Percentiles rank a stretch among this genome's conserved stretches.
Conservation (phyloP, 2,113 vertebrate species). For the Nothocercus julius region DNA sequence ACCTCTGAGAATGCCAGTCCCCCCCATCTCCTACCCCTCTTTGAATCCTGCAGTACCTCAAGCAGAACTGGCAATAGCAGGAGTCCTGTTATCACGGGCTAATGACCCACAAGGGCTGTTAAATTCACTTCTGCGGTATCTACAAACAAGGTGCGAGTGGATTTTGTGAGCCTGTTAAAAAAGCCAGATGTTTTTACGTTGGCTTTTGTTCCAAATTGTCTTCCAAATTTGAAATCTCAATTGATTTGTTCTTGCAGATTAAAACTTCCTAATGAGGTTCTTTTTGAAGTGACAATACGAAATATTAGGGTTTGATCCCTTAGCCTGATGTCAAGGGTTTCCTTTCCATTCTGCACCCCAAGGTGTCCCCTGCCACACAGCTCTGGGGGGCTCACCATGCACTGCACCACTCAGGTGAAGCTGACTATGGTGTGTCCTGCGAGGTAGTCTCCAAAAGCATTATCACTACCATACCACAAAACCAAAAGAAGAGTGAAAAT, state of each 20-base stretch:
- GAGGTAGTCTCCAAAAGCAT: not conserved
- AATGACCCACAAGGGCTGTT: not conserved
- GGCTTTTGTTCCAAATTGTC: slow-evolving; percentile 31
- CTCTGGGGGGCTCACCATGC: not conserved
- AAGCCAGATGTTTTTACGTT: not conserved
- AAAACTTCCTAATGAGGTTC: not conserved
- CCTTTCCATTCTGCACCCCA: not conserved
- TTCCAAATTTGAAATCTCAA: not conserved
- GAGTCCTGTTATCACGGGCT: not conserved
- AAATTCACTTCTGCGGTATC: not conserved
- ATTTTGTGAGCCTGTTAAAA: slow-evolving; percentile 10
- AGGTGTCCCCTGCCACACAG: not conserved
- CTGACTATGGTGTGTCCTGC: not conserved
- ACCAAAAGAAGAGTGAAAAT: not conserved
- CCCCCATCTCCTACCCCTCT: not conserved
- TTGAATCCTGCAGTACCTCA: not conserved
- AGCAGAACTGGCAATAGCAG: not conserved
- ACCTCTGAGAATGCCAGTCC: not conserved
- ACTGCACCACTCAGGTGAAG: not conserved
- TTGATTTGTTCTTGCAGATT: not conserved
- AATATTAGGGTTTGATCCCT: not conserved
- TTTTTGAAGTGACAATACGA: not conserved
- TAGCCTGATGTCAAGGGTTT: not conserved
- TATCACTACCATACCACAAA: not conserved
- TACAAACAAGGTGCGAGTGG: slow-evolving; percentile 22